Conservation (phyloP, 2,797 vertebrate species). For the Sciaenops ocellatus region DNA sequence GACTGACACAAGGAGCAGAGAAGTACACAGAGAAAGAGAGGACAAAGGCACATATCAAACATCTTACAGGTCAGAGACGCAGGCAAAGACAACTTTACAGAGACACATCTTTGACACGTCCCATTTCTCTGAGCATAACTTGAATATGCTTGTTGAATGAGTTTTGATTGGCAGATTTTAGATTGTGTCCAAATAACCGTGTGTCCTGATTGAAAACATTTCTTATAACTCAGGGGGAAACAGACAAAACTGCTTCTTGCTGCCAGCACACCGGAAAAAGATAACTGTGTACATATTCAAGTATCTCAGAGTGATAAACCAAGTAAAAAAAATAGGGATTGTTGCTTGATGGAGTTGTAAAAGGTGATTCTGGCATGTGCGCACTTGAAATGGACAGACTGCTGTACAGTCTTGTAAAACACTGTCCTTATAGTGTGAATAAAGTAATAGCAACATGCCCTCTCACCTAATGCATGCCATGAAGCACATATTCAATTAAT, state of each 20-base stretch:
- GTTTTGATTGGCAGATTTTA: slow-evolving; percentile 52
- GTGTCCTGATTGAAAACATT: slow-evolving; percentile 30
- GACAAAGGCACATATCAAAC: slow-evolving; percentile 78
- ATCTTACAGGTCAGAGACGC: slow-evolving; percentile 77
- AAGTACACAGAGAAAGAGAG: slow-evolving; percentile 75
- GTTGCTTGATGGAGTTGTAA: slow-evolving; percentile 72
- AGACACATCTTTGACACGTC: slow-evolving; percentile 67
- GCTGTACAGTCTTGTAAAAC: slow-evolving; percentile 56
- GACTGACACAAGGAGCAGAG: slow-evolving; percentile 81
- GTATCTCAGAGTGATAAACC: slow-evolving; percentile 76
- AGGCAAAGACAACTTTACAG: slow-evolving; percentile 73
- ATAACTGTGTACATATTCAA: slow-evolving; percentile 79
- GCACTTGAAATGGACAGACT: slow-evolving; percentile 62
- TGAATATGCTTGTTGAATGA: slow-evolving; percentile 78
- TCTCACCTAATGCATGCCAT: slow-evolving; percentile 73
- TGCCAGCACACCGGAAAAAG: neutral
- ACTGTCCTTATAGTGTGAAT: slow-evolving; percentile 36
- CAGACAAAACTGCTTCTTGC: slow-evolving; percentile 39
- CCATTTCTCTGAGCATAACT: slow-evolving; percentile 76
- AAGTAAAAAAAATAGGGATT: slow-evolving; percentile 41
- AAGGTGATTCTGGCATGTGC: slow-evolving; percentile 71
- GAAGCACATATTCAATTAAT: slow-evolving; percentile 59
- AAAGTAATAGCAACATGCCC: slow-evolving; percentile 43
- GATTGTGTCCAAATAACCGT: slow-evolving; percentile 35
- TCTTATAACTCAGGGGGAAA: slow-evolving; percentile 6